Percentiles rank a stretch among this genome's conserved stretches.
These are phyloP conservation scores for Passer montanus DNA, from an alignment of 2,113 vertebrate genomes.

Conservation along the genomic window DNA sequence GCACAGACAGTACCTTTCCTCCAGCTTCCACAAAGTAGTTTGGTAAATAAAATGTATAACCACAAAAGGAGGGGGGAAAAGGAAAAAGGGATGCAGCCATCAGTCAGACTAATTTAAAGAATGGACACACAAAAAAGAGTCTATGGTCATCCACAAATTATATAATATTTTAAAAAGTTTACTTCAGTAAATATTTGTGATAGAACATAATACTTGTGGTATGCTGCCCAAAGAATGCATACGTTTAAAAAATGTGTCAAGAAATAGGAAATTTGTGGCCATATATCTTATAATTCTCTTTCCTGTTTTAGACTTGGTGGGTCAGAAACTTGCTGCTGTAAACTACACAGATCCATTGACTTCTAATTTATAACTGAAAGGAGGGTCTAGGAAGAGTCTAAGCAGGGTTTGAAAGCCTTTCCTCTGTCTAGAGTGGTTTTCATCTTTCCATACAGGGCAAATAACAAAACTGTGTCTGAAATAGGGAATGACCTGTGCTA, in stretches of 20 bases:
- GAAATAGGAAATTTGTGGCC: background rate
- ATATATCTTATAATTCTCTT: background rate
- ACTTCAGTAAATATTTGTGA: background rate
- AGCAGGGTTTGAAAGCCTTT: background rate
- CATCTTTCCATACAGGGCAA: background rate
- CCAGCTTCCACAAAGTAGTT: background rate
- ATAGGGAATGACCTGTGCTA: background rate
- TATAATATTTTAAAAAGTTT: background rate
- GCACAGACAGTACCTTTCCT: conserved; percentile 9
- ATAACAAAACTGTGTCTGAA: background rate
- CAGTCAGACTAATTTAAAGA: conserved; percentile 8
- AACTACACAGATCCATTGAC: background rate
- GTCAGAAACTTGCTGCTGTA: conserved; percentile 8
- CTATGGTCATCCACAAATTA: conserved; percentile 1
- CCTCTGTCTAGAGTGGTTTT: background rate
- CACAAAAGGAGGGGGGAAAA: background rate
- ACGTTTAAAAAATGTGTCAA: background rate
- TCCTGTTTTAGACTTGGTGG: conserved; percentile 5
- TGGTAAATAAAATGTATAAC: conserved; percentile 32
- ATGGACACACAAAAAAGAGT: background rate
- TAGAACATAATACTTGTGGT: background rate
- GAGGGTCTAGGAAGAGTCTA: background rate
- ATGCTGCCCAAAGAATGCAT: background rate
- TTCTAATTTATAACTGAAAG: background rate
- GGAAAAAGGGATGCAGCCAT: background rate